Conservation (phyloP, 1,140 invertebrate genomes). For the Macrobrachium nipponense region DNA sequence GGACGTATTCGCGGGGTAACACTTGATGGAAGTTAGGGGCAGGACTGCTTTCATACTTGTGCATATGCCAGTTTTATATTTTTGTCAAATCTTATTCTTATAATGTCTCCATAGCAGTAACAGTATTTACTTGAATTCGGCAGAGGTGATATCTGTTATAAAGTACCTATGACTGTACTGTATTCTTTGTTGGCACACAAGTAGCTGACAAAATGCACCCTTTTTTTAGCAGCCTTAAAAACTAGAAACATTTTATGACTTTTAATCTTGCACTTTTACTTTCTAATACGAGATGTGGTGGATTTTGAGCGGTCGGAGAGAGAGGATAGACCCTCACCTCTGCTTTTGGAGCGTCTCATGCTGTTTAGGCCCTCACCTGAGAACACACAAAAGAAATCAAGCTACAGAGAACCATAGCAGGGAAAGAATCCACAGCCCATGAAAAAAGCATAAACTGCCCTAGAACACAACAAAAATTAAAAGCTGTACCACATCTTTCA, state of each 20-base stretch:
- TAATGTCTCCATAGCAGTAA: constrained; percentile 11
- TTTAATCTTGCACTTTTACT: constrained; percentile 29
- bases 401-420: background rate
- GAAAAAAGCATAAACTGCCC: background rate
- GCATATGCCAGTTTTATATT: constrained; percentile 23
- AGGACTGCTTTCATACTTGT: constrained; percentile 48
- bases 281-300: constrained; percentile 44
- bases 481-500: background rate
- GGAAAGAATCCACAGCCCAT: background rate
- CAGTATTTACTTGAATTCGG: background rate
- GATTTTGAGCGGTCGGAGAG: constrained; percentile 56
- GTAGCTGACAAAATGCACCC: constrained; percentile 30
- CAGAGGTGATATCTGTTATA: constrained; percentile 30
- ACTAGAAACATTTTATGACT: background rate
- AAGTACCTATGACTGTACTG: no score
- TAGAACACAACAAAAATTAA: background rate
- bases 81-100: constrained; percentile 17
- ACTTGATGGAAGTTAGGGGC: constrained; percentile 55
- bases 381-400: constrained; percentile 19
- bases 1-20: constrained; percentile 56
- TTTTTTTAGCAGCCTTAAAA: constrained; percentile 42
- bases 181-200: constrained; percentile 38
- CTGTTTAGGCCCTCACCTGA: constrained; percentile 55
- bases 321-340: constrained; percentile 53
- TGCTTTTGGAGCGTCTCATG: constrained; percentile 53